A percentile compares a stretch with the other conserved stretches of the same genome.
Conservation (phyloP, 1,140 invertebrate species). For the Penaeus japonicus region DNA sequence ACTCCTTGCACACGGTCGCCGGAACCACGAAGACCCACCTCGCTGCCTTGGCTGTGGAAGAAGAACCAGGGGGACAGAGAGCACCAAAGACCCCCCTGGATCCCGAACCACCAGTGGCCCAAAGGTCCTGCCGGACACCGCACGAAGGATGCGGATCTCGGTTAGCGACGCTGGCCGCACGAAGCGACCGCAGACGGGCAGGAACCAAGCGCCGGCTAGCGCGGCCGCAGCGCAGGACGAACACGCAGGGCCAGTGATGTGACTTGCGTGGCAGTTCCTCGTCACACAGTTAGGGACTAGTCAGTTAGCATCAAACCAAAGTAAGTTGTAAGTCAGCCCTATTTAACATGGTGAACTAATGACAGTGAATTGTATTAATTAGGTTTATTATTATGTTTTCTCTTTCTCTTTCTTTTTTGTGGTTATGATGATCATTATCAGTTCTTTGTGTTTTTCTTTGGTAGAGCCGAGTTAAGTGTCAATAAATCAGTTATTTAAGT, state of each 20-base stretch:
- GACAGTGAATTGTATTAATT: background rate
- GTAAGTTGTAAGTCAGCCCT: slow-evolving; percentile 48
- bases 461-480: too few relatives aligned
- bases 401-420: slow-evolving; percentile 16
- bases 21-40: too few relatives aligned
- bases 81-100: too few relatives aligned
- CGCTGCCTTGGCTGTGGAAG: too few relatives aligned
- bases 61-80: too few relatives aligned
- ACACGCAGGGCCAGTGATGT: background rate
- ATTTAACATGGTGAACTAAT: slow-evolving; percentile 30
- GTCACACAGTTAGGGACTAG: slow-evolving; percentile 48
- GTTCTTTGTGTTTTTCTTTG: background rate
- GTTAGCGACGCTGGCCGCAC: too few relatives aligned
- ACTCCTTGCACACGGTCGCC: too few relatives aligned
- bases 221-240: background rate
- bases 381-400: background rate
- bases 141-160: too few relatives aligned
- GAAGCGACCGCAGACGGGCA: too few relatives aligned
- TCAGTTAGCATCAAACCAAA: slow-evolving; percentile 53
- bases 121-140: too few relatives aligned
- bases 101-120: too few relatives aligned
- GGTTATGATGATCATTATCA: background rate
- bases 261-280: slow-evolving; percentile 36
- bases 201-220: background rate
- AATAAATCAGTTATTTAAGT: too few relatives aligned